Evolutionary conservation across 2,113 vertebrate genomes (phyloP).

Genomic region (Onychostoma macrolepis): DNA sequence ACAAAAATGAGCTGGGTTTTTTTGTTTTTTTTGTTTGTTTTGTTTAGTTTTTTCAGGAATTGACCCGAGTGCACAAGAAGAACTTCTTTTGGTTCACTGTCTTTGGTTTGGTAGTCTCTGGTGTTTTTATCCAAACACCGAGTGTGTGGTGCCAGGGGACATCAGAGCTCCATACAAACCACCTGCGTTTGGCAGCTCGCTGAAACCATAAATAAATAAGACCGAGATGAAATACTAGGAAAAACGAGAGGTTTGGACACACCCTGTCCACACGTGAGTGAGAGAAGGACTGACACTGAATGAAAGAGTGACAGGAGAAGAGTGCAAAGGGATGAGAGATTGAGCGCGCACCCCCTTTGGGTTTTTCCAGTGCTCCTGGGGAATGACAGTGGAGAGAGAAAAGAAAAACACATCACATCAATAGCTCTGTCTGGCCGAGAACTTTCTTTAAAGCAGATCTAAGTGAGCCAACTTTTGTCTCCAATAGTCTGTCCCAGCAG

Average conservation of each 20-base stretch:
- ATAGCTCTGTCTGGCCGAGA: constrained; percentile 23
- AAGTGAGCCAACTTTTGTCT: constrained; percentile 10
- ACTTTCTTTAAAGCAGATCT: not conserved
- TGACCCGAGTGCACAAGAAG: not conserved
- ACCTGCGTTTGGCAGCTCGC: constrained; percentile 26
- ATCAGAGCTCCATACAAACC: constrained; percentile 32
- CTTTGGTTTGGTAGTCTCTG: constrained; percentile 22
- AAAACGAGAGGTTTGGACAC: constrained; percentile 1
- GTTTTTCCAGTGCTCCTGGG: constrained; percentile 13
- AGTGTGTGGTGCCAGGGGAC: not conserved
- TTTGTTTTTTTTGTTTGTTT: not conserved
- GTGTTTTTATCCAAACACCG: constrained; percentile 36
- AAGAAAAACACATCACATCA: constrained; percentile 27
- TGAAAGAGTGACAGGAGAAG: constrained; percentile 29
- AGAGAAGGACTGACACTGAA: constrained; percentile 27
- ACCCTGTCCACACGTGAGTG: constrained; percentile 41
- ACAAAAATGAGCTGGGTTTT: too few species aligned
- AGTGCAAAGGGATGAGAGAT: constrained; percentile 16
- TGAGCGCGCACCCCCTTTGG: not conserved
- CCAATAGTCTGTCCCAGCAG: not conserved
- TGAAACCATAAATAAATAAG: constrained; percentile 37
- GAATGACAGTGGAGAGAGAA: constrained; percentile 1
- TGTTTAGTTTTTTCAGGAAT: not conserved
- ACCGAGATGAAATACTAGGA: not conserved
- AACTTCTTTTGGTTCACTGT: not conserved